phyloP scores from a whole-genome alignment of 64 coral and sea anemone species.

The Actinia tenebrosa region DNA sequence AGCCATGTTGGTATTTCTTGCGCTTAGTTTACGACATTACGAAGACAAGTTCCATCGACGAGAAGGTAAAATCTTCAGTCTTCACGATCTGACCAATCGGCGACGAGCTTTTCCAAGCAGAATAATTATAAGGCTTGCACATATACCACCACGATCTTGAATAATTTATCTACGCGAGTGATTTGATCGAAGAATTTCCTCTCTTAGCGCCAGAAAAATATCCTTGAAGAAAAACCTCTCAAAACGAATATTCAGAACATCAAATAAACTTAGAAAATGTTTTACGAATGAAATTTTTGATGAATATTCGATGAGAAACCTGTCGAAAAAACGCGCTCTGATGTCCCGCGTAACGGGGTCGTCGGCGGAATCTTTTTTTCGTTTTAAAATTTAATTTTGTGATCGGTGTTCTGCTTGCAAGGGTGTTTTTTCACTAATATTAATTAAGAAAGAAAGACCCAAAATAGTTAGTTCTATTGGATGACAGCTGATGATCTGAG shows the following conservation, averaged over 20 bases:
- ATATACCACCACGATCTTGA: slow-evolving; percentile 36
- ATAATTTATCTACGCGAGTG: slow-evolving; percentile 63
- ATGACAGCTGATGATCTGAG: too few relatives aligned
- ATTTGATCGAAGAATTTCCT: slow-evolving; percentile 29
- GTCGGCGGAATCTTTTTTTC: not conserved
- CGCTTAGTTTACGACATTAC: slow-evolving; percentile 66
- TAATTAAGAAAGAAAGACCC: slow-evolving; percentile 2
- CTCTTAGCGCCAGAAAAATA: not conserved
- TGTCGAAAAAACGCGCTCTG: not conserved
- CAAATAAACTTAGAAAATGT: not conserved
- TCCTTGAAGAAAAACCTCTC: not conserved
- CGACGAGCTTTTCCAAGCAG: slow-evolving; percentile 10
- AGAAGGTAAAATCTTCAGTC: slow-evolving; percentile 48
- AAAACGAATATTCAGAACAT: not conserved
- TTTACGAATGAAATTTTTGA: not conserved
- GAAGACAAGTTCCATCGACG: slow-evolving; percentile 52
- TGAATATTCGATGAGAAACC: not conserved
- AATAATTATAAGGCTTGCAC: slow-evolving; percentile 67
- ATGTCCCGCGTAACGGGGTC: not conserved
- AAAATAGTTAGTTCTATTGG: slow-evolving; percentile 15
- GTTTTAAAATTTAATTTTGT: slow-evolving; percentile 25
- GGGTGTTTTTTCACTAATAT: slow-evolving; percentile 23
- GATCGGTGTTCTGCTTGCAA: not conserved
- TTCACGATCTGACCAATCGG: slow-evolving; percentile 55
- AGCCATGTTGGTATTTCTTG: slow-evolving; percentile 79